Conservation (phyloP, 1,140 invertebrate genomes). For the Platyscapa corneri region DNA sequence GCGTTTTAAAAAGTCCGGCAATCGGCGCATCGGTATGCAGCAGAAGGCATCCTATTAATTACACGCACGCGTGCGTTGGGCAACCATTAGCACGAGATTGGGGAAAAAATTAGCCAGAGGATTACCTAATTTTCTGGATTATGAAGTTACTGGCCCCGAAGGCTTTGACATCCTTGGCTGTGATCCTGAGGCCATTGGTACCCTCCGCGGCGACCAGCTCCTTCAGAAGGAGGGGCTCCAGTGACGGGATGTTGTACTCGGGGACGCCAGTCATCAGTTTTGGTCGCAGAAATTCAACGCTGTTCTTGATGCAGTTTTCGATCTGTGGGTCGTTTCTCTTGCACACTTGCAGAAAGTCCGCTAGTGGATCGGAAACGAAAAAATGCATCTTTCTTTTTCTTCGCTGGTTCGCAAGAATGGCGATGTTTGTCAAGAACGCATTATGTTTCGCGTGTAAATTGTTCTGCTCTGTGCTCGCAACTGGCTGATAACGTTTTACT, state of each 20-base stretch:
- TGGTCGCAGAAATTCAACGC: slow-evolving; percentile 73
- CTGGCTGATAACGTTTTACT: background rate
- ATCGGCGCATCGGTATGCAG: too few species aligned
- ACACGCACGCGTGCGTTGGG: too few species aligned
- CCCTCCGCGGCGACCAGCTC: slow-evolving; percentile 76
- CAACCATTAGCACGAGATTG: too few species aligned
- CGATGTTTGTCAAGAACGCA: background rate
- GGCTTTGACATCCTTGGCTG: slow-evolving; percentile 75
- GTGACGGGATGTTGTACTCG: slow-evolving; percentile 77
- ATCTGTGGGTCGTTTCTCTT: slow-evolving; percentile 76
- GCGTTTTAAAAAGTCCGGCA: too few species aligned
- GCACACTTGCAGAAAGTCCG: slow-evolving; percentile 79
- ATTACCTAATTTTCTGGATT: slow-evolving; percentile 76
- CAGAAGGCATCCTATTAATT: too few species aligned
- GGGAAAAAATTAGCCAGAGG: too few species aligned
- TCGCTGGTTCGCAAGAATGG: background rate
- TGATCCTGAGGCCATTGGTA: slow-evolving; percentile 75
- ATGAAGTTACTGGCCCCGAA: slow-evolving; percentile 78
- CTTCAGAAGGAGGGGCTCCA: slow-evolving; percentile 79
- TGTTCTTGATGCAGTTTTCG: slow-evolving; percentile 74
- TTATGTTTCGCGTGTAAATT: background rate
- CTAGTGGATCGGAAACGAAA: slow-evolving; percentile 63
- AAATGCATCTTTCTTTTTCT: background rate
- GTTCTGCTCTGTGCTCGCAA: background rate
- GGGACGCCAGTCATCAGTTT: slow-evolving; percentile 71